phyloP scores from a whole-genome alignment of 1,140 invertebrate species.

The Nasonia longicornis region DNA sequence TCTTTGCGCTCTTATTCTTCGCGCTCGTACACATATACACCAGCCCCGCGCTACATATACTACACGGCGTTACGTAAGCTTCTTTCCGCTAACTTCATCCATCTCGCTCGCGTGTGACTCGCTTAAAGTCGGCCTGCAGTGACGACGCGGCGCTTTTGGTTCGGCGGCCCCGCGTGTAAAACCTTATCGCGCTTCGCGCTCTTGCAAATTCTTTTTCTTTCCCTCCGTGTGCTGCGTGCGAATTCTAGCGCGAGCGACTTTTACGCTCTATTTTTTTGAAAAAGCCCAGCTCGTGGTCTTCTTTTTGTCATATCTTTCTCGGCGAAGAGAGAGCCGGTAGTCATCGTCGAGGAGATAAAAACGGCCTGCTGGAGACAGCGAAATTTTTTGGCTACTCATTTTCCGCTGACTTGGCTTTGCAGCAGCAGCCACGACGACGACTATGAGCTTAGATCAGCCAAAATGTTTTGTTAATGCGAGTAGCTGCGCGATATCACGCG shows the following conservation, averaged over 20 bases:
- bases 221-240: not conserved
- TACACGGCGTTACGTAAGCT: not conserved
- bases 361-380: conserved; percentile 16
- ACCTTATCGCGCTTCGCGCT: conserved; percentile 18
- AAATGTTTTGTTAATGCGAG: conserved; percentile 27
- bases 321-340: not conserved
- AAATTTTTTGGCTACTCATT: conserved; percentile 18
- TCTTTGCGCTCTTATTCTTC: not conserved
- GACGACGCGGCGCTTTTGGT: not conserved
- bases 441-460: conserved; percentile 29
- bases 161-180: not conserved
- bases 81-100: not conserved
- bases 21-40: too few relatives aligned
- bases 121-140: not conserved
- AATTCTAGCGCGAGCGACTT: not conserved
- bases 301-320: not conserved
- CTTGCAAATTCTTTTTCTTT: conserved; percentile 20
- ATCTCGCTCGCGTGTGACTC: not conserved
- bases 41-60: too few relatives aligned
- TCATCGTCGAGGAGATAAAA: not conserved
- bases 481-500: too few relatives aligned
- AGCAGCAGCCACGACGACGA: not conserved
- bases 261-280: not conserved
- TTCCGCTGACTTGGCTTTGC: conserved; percentile 14
- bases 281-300: not conserved